Evolutionary conservation across 2,888 invertebrate genomes (phyloP), one percentile per base, ranked within the genome.

Genomic region (Tetrapedia diversipes): DNA sequence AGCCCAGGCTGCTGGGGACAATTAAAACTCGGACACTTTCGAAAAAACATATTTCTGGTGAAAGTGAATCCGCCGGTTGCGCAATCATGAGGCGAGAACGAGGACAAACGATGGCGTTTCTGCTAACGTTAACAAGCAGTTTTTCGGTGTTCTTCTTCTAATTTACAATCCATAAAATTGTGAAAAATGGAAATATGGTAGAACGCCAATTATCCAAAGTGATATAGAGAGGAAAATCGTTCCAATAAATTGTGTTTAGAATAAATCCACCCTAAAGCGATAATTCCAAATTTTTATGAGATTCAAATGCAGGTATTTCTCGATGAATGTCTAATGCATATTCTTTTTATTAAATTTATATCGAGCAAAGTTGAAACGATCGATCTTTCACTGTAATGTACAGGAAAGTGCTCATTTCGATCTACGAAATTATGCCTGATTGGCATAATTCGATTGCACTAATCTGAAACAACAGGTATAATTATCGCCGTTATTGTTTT

Each of bases 21-120:
- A 75, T 75, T 75, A 75, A 72, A 60, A 39, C 34, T 3, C 22
- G 41, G 29, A 22, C 27, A 57, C 77, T 76, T 70, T 70, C 77
- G 63, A 65, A 77, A 76, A 70, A 51, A 24, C n/a, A 72, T 67
- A 43, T 77, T 77, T 78, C 74, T 64, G 49, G 79, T 78, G 79
- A 79, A 79, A 79, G 79, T 74, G 45, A 69, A 77, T 73, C 49
- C 51, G 6, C 47, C 4, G 4, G n/a, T 81, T 80, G 72, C 57
- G 64, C 70, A 77, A 81, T 67, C 29, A 8, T 8, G 39, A 8
- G 56, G 39, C 24, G 56, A 37, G n/a, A 63, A 70, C 29, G 51
- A 56, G 56, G 63, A 68, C 53, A 39, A 64, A 34, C 45, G 34
- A 34, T 24, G 27, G 10, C 45, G 37, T 34, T 27, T 70, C 66